Evolutionary conservation across 2,797 vertebrate species (phyloP).

Genomic region (Catamblyrhynchus diadema): DNA sequence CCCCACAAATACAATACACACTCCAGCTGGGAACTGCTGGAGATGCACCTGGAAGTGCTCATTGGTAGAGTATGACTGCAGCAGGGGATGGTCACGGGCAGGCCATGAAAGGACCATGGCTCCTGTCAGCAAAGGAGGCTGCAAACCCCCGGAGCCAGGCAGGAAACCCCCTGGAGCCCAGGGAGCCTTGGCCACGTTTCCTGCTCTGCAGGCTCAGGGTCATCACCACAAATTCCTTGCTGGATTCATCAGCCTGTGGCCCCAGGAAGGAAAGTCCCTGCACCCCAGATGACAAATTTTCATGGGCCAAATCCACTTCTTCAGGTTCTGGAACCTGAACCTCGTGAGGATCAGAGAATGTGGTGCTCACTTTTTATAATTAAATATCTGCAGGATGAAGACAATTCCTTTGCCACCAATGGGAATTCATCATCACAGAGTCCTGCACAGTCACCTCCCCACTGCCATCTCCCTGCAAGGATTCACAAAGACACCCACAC

Average conservation of each 20-base stretch:
- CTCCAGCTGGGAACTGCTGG: background rate
- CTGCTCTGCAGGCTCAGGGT: background rate
- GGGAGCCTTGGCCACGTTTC: background rate
- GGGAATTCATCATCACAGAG: background rate
- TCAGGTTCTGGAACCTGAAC: background rate
- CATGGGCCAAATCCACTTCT: background rate
- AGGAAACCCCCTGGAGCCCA: background rate
- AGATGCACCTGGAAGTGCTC: fast-evolving
- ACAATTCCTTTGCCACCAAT: background rate
- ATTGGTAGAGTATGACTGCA: background rate
- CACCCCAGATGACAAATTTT: background rate
- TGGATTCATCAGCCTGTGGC: background rate
- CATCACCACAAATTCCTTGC: background rate
- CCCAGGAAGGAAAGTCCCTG: background rate
- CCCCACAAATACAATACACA: background rate
- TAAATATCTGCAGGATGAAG: background rate
- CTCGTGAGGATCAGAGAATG: background rate
- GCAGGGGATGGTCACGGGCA: fast-evolving
- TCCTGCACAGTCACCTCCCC: background rate
- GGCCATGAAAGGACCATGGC: fast-evolving
- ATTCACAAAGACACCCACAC: background rate
- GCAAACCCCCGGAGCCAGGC: background rate
- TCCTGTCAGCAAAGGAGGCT: background rate
- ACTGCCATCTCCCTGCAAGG: background rate
- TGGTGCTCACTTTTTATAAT: background rate